phyloP scores from a whole-genome alignment of 1,140 invertebrate species.

The Drosophila lini region DNA sequence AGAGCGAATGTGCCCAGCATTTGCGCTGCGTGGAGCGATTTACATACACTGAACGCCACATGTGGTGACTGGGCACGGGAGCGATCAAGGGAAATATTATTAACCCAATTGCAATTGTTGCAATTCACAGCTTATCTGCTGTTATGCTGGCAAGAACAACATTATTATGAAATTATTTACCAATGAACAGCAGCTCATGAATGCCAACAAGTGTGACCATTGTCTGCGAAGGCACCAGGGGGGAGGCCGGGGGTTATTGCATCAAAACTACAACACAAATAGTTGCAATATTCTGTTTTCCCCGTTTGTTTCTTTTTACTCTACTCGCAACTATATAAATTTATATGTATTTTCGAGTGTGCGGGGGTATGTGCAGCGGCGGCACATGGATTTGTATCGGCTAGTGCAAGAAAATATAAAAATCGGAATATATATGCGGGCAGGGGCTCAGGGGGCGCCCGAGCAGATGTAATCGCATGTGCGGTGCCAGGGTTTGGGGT shows the following conservation, averaged over 20 bases:
- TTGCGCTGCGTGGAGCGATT: conserved; percentile 19
- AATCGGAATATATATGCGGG: conserved; percentile 37
- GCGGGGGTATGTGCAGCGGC: conserved; percentile 51
- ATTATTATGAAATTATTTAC: conserved; percentile 83
- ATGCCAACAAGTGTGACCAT: conserved; percentile 69
- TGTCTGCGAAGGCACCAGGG: conserved; percentile 12
- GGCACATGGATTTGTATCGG: conserved; percentile 59
- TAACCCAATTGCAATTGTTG: conserved; percentile 81
- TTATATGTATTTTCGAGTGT: conserved; percentile 23
- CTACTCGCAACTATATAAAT: conserved; percentile 37
- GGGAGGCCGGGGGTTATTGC: conserved; percentile 18
- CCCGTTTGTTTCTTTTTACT: conserved; percentile 36
- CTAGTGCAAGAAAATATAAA: conserved; percentile 43
- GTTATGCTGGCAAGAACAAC: conserved; percentile 77
- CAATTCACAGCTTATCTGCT: conserved; percentile 72
- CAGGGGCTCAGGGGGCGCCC: conserved; percentile 3
- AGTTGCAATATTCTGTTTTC: conserved; percentile 70
- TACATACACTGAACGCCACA: conserved; percentile 9
- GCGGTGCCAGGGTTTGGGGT: background rate
- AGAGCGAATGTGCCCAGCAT: conserved; percentile 9
- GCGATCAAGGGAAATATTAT: conserved; percentile 62
- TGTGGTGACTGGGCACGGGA: background rate
- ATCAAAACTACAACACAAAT: conserved; percentile 76
- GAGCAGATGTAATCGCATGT: conserved; percentile 34
- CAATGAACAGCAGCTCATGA: conserved; percentile 81